Evolutionary conservation across 2,888 invertebrate genomes (phyloP), one percentile per base, ranked within the genome.

Genomic region (Meiosimyza platycephala): DNA sequence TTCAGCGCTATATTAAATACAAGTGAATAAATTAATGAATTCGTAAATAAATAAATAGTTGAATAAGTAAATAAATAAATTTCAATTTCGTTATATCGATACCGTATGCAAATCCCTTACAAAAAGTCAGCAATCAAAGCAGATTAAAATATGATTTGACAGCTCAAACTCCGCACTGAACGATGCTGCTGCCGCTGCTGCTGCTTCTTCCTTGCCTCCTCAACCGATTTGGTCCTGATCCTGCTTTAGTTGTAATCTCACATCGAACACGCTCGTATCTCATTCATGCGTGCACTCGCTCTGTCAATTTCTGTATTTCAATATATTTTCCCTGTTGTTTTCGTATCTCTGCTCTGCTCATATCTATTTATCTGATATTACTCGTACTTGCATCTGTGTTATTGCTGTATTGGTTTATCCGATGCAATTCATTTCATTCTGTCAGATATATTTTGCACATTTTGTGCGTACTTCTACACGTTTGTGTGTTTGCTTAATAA

Each of bases 131-230:
- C 84, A 84, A 85, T 85, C 84, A 84, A 85, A 82, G 80, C 81
- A 84, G 84, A 84, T 84, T 84, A 84, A 84, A 84, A 84, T 83
- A 85, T 84, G 84, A 84, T 84, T 83, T 84, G 83, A 84, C 83
- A 83, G 83, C 79, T 74, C 33, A 33, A 51, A 60, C 18, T 13
- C 22, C n/a, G 69, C 50, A 33, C 64, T 64, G 51, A 22, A 18
- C 16, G 51, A 51, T 64, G 7, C 64, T 50, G 18, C 22, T 50
- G 16, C 64, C 50, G 50, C 16, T 50, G 18, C 22, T 50, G 16
- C 64, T 22, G 50, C 16, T 15, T 1, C 54, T 22, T 28, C 68
- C 22, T n/a, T 11, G 15, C 57, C 40, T 48, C 48, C 18, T 18
- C 6, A 47, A 3, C 47, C 63, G 40, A 63, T 40, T 63, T 48